Percentiles rank a stretch among this genome's conserved stretches.
Evolutionary conservation across 2,888 invertebrate species (phyloP).

Genomic region (Eulithis prunata): DNA sequence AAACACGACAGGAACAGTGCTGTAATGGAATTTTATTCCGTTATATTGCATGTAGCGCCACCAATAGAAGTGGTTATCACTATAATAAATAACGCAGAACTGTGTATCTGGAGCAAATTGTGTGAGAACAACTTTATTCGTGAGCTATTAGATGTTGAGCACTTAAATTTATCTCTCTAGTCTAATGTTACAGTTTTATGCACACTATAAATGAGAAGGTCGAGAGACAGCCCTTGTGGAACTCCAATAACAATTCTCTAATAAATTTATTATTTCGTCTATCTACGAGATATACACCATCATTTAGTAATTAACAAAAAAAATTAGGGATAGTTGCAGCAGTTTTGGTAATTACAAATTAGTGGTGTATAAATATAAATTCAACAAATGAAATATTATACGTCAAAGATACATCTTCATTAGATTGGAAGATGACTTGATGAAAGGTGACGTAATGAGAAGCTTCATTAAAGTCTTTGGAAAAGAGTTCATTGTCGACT

Average conservation of each 20-base stretch:
- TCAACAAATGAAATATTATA: neutral
- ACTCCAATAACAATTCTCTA: conserved; percentile 2
- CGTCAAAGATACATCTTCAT: neutral
- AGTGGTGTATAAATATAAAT: too few species aligned
- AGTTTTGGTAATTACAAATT: too few species aligned
- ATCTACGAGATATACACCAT: too few species aligned
- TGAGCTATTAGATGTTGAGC: conserved; percentile 29
- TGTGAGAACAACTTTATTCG: conserved; percentile 40
- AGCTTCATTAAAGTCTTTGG: conserved; percentile 29
- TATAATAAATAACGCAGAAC: conserved; percentile 56
- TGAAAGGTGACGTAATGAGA: conserved; percentile 23
- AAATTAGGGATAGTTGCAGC: too few species aligned
- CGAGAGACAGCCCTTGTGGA: conserved; percentile 7
- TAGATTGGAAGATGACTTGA: conserved; percentile 13
- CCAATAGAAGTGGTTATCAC: conserved; percentile 55
- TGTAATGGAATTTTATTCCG: conserved; percentile 67
- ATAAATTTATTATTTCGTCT: too few species aligned
- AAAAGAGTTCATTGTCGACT: conserved; percentile 30
- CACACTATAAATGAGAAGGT: conserved; percentile 11
- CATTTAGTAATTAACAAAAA: too few species aligned
- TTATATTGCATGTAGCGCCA: conserved; percentile 61
- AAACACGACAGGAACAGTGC: conserved; percentile 70
- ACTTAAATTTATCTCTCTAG: conserved; percentile 7
- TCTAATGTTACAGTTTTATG: conserved; percentile 6
- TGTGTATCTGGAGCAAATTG: conserved; percentile 48